Percentiles rank a stretch among this genome's conserved stretches.
phyloP scores from a whole-genome alignment of 2,888 invertebrate species.

The Geotrupes spiniger region DNA sequence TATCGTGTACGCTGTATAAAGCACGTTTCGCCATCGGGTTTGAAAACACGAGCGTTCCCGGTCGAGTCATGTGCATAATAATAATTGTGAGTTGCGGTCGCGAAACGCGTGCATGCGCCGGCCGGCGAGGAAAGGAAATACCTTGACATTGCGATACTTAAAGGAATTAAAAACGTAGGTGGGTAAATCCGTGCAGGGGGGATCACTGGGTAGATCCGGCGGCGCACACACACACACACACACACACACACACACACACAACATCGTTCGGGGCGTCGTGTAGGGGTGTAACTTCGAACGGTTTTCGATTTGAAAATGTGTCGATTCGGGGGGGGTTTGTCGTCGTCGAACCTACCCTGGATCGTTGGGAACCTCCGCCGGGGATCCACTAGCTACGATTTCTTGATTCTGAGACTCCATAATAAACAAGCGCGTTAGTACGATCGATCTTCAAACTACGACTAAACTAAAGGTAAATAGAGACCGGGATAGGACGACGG shows the following conservation, averaged over 20 bases:
- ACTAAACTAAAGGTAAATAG: slow-evolving; percentile 50
- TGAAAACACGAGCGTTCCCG: neutral
- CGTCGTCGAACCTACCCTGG: slow-evolving; percentile 69
- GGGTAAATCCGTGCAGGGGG: too few relatives aligned
- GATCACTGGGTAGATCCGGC: too few relatives aligned
- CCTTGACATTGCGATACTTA: slow-evolving; percentile 4
- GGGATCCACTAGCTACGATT: slow-evolving; percentile 71
- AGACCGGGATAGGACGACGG: slow-evolving; percentile 57
- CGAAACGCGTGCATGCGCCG: slow-evolving; percentile 18
- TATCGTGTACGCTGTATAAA: neutral
- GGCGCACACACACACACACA: slow-evolving; percentile 15
- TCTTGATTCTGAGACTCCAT: slow-evolving; percentile 81
- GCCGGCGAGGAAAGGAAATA: neutral
- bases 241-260: slow-evolving; percentile 17
- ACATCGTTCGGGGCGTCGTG: slow-evolving; percentile 8
- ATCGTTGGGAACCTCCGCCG: slow-evolving; percentile 91
- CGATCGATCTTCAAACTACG: slow-evolving; percentile 50
- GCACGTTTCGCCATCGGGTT: neutral
- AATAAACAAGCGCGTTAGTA: slow-evolving; percentile 32
- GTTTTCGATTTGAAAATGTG: slow-evolving; percentile 17
- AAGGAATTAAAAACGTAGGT: too few relatives aligned
- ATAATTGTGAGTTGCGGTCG: slow-evolving; percentile 10
- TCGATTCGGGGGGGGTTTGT: slow-evolving; percentile 19
- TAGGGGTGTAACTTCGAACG: slow-evolving; percentile 22
- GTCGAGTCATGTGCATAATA: slow-evolving; percentile 8